A percentile compares a stretch with the other conserved stretches of the same genome.
phyloP scores from a whole-genome alignment of 2,888 invertebrate genomes.

The Protodeltote pygarga region DNA sequence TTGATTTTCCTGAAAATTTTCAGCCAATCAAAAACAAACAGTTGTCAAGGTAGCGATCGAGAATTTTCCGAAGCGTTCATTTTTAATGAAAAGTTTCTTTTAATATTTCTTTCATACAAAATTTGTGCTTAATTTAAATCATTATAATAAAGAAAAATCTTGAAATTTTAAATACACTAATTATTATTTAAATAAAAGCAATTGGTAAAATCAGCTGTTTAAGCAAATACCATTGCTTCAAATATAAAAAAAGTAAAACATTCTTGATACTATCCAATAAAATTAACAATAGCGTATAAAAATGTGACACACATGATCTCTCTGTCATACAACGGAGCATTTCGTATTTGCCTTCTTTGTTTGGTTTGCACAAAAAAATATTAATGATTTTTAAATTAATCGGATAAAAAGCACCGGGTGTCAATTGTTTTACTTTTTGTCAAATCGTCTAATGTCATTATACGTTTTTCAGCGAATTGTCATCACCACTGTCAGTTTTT shows the following conservation, averaged over 20 bases:
- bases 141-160: too few species aligned
- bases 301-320: slow-evolving; percentile 25
- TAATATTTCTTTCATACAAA: too few species aligned
- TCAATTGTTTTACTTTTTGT: too few species aligned
- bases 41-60: slow-evolving; percentile 72
- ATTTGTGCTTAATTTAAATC: too few species aligned
- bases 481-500: too few species aligned
- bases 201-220: background rate
- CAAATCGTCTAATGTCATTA: too few species aligned
- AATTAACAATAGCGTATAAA: background rate
- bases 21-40: slow-evolving; percentile 85
- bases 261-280: background rate
- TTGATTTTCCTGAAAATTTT: slow-evolving; percentile 69
- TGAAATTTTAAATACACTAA: too few species aligned
- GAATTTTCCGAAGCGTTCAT: slow-evolving; percentile 68
- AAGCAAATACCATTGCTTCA: background rate
- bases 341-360: background rate
- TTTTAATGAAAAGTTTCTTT: slow-evolving; percentile 6
- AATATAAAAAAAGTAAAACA: background rate
- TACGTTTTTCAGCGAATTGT: too few species aligned
- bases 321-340: slow-evolving; percentile 7
- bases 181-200: background rate
- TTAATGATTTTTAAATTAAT: slow-evolving; percentile 8
- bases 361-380: background rate
- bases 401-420: slow-evolving; percentile 12